Evolutionary conservation across 2,797 vertebrate genomes (phyloP), one percentile per base, ranked within the genome.

Genomic region (Notoglanidium macrostoma): DNA sequence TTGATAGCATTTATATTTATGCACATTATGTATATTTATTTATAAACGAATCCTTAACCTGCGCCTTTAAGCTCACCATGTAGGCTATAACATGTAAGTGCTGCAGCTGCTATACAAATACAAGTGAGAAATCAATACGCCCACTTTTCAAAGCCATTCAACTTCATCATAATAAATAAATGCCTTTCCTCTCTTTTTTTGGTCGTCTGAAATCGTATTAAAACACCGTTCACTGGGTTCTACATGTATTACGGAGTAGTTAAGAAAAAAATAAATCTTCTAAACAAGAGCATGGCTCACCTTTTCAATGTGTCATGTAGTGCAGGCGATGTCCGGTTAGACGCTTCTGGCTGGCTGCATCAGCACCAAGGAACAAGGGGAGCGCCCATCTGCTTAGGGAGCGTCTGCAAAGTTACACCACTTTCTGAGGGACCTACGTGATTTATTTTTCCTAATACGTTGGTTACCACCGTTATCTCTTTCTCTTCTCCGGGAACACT

Each of bases 311-410:
- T 87, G 92, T 91, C 92, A 82, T 92, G 32, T 92, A 90, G 91
- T 89, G 35, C 92, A 90, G 90, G 90, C 89, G 93, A 85, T 84
- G 93, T 93, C 91, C 86, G 84, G 82, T 78, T 89, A 84, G 91
- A 92, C 90, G 91, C 89, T 90, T 92, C 90, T 91, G 89, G 90
- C 89, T 90, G 92, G 89, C 93, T 92, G 89, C 91, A 93, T 90
- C 93, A 94, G 93, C 93, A 93, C 93, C 91, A 93, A 93, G 90
- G 92, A 95, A 93, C 92, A 92, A 92, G 92, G 95, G 95, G 93
- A 95, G 94, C 95, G 95, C 95, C 96, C 95, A 93, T 93, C 92
- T 88, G 88, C 85, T 89, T 84, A 95, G 95, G 95, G 94, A 88
- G 92, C 93, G 94, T 95, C 94, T 94, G 88, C 91, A 93, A 95